phyloP scores from a whole-genome alignment of 2,113 vertebrate species.

The Paramormyrops kingsleyae region DNA sequence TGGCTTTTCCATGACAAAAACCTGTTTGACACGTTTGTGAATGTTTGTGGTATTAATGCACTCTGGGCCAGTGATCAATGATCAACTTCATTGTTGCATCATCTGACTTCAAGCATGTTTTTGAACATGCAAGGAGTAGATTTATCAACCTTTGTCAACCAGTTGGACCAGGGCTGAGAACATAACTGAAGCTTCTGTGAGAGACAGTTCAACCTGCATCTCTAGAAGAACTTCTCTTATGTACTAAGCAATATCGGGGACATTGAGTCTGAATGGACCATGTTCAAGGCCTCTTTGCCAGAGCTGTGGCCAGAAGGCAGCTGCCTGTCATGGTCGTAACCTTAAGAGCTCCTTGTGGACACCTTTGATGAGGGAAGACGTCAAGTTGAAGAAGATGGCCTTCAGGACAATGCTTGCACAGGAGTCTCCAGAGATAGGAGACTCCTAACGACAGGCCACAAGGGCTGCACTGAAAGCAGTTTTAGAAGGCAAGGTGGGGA shows the following conservation, averaged over 20 bases:
- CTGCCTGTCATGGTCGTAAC: neutral
- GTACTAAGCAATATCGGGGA: neutral
- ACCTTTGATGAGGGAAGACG: neutral
- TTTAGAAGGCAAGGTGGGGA: neutral
- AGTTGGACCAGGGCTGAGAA: neutral
- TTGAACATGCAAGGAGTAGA: neutral
- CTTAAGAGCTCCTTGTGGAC: neutral
- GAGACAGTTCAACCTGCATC: neutral
- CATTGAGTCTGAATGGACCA: neutral
- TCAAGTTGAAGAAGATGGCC: neutral
- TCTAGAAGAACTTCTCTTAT: neutral
- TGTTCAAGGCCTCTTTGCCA: neutral
- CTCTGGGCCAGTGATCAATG: neutral
- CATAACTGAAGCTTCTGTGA: neutral
- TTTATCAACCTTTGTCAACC: neutral
- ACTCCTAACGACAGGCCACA: neutral
- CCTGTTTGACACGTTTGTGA: neutral
- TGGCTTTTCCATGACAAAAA: neutral
- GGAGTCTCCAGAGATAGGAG: neutral
- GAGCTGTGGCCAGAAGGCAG: neutral
- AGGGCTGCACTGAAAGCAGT: neutral
- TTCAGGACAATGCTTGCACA: neutral
- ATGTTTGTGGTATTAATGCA: neutral
- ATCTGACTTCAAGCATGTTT: neutral
- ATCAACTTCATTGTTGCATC: neutral